A percentile compares a stretch with the other conserved stretches of the same genome.
Evolutionary conservation across 2,797 vertebrate species (phyloP).

Genomic region (Pseudopleuronectes americanus): DNA sequence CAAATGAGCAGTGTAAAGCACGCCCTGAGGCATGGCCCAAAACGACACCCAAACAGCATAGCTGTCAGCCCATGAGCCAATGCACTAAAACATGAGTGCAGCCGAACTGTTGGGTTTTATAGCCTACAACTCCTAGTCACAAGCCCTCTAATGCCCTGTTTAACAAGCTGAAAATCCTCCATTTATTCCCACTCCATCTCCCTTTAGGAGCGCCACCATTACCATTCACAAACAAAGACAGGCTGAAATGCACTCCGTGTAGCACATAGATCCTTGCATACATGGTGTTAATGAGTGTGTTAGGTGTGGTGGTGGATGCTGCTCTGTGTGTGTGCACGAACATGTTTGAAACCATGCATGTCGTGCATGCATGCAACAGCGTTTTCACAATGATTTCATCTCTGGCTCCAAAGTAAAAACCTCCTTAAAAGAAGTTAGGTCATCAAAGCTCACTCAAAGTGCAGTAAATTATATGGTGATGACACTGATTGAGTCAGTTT

Average conservation of each 20-base stretch:
- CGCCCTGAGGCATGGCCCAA: constrained; percentile 66
- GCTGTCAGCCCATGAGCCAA: constrained; percentile 78
- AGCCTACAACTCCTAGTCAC: constrained; percentile 78
- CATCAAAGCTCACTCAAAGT: background rate
- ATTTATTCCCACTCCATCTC: constrained; percentile 74
- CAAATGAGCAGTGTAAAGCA: constrained; percentile 76
- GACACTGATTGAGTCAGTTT: background rate
- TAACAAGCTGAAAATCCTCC: constrained; percentile 84
- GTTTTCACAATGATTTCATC: constrained; percentile 14
- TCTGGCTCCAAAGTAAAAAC: background rate
- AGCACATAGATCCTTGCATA: constrained; percentile 10
- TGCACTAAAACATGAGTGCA: constrained; percentile 79
- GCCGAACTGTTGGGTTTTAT: constrained; percentile 77
- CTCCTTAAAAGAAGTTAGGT: background rate
- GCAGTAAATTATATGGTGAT: background rate
- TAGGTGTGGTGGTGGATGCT: constrained; percentile 23
- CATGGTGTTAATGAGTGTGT: constrained; percentile 46
- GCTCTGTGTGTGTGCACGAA: background rate
- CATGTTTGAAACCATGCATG: background rate
- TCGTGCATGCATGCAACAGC: background rate
- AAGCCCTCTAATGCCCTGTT: constrained; percentile 82
- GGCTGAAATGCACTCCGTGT: constrained; percentile 40
- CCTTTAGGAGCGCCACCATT: constrained; percentile 68
- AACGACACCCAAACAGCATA: constrained; percentile 75
- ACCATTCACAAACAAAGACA: constrained; percentile 72